These are phyloP conservation scores for Crocodylus rhombifer DNA, from an alignment of 2,797 vertebrate genomes.

Conservation along the genomic window DNA sequence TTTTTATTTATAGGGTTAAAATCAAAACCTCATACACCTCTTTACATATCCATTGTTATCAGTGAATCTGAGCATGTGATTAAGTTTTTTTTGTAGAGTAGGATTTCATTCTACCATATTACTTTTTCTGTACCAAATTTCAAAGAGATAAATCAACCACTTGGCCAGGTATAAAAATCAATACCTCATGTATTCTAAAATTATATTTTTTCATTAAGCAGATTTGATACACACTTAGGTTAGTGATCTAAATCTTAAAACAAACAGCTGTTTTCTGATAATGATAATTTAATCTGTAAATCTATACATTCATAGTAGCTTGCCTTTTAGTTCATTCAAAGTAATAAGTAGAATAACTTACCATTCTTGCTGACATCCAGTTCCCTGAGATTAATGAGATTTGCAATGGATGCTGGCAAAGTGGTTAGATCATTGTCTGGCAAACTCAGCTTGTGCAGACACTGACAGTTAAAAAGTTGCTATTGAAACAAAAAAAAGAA, in stretches of 20 bases:
- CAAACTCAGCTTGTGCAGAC: conserved; percentile 96
- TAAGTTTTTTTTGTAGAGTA: background rate
- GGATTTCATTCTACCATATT: background rate
- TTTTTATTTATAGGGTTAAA: too few species aligned
- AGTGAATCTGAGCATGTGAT: accelerated
- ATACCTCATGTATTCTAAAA: background rate
- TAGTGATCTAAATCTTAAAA: background rate
- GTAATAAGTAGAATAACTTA: conserved; percentile 82
- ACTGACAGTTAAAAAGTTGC: conserved; percentile 99
- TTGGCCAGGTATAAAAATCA: background rate
- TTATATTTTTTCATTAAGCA: background rate
- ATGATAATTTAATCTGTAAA: background rate
- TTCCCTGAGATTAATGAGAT: conserved; percentile 99
- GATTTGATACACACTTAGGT: background rate
- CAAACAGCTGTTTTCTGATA: background rate
- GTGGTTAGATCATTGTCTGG: conserved; percentile 97
- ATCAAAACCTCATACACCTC: too few species aligned
- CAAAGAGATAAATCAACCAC: background rate
- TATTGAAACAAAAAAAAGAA: conserved; percentile 75
- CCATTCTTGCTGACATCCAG: conserved; percentile 99
- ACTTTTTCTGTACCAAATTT: background rate
- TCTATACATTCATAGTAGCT: background rate
- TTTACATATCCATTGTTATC: background rate
- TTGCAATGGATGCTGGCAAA: conserved; percentile 95
- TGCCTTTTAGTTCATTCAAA: conserved; percentile 1